Evolutionary conservation across 2,797 vertebrate genomes (phyloP).

Genomic region (Pelochelys cantorii): DNA sequence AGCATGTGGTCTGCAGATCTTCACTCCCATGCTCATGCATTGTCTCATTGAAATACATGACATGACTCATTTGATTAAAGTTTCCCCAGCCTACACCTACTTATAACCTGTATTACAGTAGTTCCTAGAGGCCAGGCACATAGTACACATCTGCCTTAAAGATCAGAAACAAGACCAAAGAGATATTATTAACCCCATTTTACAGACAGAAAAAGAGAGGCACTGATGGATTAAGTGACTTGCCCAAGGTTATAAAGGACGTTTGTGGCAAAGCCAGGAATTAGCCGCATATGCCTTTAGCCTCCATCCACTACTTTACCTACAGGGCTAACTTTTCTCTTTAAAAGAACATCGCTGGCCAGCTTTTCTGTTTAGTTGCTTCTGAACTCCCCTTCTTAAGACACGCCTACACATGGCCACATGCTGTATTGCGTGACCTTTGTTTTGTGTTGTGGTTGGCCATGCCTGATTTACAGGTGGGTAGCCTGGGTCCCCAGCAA

Average conservation of each 20-base stretch:
- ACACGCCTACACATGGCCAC: neutral
- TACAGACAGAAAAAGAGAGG: neutral
- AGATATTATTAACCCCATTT: neutral
- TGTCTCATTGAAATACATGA: neutral
- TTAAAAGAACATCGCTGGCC: no score
- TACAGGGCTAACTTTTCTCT: neutral
- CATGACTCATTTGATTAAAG: neutral
- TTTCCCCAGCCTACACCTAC: neutral
- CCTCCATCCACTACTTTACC: neutral
- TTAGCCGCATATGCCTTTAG: neutral
- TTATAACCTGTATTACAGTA: neutral
- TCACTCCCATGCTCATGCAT: neutral
- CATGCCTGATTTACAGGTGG: neutral
- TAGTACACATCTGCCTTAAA: neutral
- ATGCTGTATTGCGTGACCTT: neutral
- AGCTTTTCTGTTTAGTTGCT: no score
- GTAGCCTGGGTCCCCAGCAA: neutral
- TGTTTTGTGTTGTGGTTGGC: neutral
- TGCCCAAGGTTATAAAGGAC: rapidly evolving
- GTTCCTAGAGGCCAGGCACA: neutral
- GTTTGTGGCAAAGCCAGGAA: neutral
- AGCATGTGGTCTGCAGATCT: neutral
- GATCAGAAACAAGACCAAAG: neutral
- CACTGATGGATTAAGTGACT: neutral
- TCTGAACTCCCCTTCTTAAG: neutral